These are phyloP conservation scores for Tonatia bakeri DNA, from an alignment of 2,113 vertebrate genomes.

Conservation along the genomic window DNA sequence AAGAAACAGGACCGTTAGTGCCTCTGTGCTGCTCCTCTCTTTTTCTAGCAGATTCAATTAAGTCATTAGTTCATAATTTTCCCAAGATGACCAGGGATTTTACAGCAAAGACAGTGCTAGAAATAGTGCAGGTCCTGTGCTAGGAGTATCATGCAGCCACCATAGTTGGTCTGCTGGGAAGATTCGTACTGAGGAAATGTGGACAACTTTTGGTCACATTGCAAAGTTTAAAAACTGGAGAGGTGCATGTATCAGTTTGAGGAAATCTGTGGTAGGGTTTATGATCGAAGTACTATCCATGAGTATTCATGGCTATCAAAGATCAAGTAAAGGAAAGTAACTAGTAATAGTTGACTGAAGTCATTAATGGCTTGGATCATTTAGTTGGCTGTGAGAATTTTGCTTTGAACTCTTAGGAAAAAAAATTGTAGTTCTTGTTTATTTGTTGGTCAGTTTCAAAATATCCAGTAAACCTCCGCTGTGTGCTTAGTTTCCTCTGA, in stretches of 20 bases:
- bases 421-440: neutral
- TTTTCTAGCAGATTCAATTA: neutral
- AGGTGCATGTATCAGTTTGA: neutral
- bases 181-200: neutral
- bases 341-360: neutral
- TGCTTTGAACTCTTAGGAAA: neutral
- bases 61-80: neutral
- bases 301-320: neutral
- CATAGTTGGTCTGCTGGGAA: neutral
- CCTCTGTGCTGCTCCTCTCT: neutral
- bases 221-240: neutral
- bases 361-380: neutral
- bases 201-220: neutral
- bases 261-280: neutral
- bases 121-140: neutral
- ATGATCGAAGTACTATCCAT: neutral
- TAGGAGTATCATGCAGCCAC: neutral
- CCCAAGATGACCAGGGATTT: neutral
- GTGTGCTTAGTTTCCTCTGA: neutral
- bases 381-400: neutral
- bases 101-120: neutral
- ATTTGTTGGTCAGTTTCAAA: neutral
- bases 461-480: neutral
- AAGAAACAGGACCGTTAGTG: conserved; percentile 12
- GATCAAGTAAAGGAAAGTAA: neutral